These are phyloP conservation scores for Stegastes partitus DNA, from an alignment of 2,113 vertebrate genomes.

Conservation along the genomic window DNA sequence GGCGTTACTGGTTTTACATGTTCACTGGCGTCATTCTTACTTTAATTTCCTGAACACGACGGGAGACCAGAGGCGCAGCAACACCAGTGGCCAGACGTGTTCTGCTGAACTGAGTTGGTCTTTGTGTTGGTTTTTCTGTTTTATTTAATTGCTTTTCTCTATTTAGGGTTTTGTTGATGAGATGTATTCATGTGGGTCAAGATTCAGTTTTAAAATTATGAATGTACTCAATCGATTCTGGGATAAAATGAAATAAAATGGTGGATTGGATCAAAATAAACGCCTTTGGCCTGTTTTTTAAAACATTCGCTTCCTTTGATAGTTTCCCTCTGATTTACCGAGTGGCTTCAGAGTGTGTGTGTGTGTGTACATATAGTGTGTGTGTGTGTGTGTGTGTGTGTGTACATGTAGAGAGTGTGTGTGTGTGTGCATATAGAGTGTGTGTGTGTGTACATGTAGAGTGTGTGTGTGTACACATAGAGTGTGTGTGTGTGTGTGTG, in stretches of 20 bases:
- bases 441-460: no score
- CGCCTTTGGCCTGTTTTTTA: background rate
- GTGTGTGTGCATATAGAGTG: no score
- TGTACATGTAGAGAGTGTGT: no score
- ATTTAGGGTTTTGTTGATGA: conserved; percentile 39
- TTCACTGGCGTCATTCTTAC: conserved; percentile 24
- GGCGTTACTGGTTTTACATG: conserved; percentile 35
- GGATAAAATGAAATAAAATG: conserved; percentile 76
- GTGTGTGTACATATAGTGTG: no score
- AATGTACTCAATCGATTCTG: conserved; percentile 72
- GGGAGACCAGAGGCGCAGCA: conserved; percentile 45
- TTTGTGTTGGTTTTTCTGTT: conserved; percentile 33
- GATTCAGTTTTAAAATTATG: conserved; percentile 52
- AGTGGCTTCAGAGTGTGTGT: background rate
- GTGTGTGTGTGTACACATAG: no score
- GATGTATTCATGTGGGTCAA: conserved; percentile 62
- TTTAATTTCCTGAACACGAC: conserved; percentile 25
- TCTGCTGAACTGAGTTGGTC: conserved; percentile 28
- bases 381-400: background rate
- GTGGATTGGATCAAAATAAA: conserved; percentile 65
- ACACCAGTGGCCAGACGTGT: conserved; percentile 56
- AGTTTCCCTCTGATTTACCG: background rate
- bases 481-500: no score
- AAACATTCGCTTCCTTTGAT: background rate
- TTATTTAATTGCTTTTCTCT: conserved; percentile 47